Conservation (phyloP, 2,113 vertebrate species). For the Nyctereutes procyonoides region DNA sequence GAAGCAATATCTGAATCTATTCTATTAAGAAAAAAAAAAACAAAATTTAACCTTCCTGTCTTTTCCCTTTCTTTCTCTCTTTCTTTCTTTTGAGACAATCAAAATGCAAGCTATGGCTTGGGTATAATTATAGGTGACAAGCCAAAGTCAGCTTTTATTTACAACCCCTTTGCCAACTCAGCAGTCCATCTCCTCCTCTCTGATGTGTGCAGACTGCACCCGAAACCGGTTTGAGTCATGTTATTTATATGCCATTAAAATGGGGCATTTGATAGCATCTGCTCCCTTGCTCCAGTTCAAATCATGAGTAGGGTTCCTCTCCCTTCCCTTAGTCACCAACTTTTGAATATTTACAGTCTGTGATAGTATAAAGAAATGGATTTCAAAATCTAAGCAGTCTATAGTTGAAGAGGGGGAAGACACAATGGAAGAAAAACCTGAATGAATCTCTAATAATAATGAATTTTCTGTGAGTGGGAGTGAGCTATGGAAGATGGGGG, state of each 20-base stretch:
- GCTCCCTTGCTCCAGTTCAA: conserved; percentile 62
- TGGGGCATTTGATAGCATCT: conserved; percentile 67
- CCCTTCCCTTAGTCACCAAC: conserved; percentile 30
- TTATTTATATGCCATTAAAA: conserved; percentile 67
- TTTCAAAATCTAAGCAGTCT: conserved; percentile 4
- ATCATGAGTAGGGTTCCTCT: conserved; percentile 16
- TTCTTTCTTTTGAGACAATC: conserved; percentile 31
- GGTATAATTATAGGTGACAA: conserved; percentile 65
- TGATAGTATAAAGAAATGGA: conserved; percentile 15
- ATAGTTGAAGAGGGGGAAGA: not conserved
- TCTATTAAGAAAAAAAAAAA: conserved; percentile 18
- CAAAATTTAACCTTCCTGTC: not conserved
- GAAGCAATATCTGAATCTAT: not conserved
- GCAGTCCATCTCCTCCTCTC: conserved; percentile 33
- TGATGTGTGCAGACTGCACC: conserved; percentile 12
- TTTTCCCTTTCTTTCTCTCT: not conserved
- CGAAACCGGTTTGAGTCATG: conserved; percentile 63
- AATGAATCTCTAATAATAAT: not conserved
- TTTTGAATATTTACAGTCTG: not conserved
- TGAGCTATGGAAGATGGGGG: not conserved
- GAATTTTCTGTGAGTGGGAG: conserved; percentile 7
- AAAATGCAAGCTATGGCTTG: conserved; percentile 43
- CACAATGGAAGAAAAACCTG: not conserved
- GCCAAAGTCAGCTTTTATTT: conserved; percentile 63
- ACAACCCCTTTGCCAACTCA: conserved; percentile 32